Conservation (phyloP, 2,888 invertebrate species). For the Machimus atricapillus region DNA sequence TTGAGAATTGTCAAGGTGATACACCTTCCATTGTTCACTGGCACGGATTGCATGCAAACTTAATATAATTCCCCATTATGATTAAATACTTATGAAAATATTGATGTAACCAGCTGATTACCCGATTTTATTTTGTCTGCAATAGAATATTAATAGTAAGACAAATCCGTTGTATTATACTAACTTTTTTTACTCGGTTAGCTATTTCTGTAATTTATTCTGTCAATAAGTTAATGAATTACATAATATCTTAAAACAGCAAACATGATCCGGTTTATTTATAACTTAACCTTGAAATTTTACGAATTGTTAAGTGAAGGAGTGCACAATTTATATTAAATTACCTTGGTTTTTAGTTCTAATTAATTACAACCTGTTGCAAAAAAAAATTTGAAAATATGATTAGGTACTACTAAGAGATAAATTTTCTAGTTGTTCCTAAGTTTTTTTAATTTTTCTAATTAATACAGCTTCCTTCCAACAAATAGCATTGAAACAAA, state of each 20-base stretch:
- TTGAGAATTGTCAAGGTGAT: constrained; percentile 22
- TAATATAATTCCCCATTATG: neutral
- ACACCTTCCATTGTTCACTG: neutral
- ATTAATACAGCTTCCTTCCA: too few relatives aligned
- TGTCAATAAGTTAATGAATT: neutral
- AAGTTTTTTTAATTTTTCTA: too few relatives aligned
- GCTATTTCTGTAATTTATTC: neutral
- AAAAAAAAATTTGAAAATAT: too few relatives aligned
- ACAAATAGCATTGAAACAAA: too few relatives aligned
- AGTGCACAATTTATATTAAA: neutral
- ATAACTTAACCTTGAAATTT: neutral
- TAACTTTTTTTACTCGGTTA: neutral
- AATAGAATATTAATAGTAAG: neutral
- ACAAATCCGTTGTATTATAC: neutral
- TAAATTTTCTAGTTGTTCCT: too few relatives aligned
- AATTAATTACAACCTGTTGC: neutral
- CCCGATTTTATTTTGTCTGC: neutral
- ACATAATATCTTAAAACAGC: neutral
- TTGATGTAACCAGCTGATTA: neutral
- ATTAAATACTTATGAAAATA: neutral
- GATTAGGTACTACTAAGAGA: too few relatives aligned
- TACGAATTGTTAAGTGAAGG: neutral
- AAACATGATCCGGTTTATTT: neutral
- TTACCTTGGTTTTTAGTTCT: neutral
- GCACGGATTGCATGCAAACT: constrained; percentile 6